Evolutionary conservation across 2,797 vertebrate species (phyloP).

Genomic region (Poeciliopsis turneri): DNA sequence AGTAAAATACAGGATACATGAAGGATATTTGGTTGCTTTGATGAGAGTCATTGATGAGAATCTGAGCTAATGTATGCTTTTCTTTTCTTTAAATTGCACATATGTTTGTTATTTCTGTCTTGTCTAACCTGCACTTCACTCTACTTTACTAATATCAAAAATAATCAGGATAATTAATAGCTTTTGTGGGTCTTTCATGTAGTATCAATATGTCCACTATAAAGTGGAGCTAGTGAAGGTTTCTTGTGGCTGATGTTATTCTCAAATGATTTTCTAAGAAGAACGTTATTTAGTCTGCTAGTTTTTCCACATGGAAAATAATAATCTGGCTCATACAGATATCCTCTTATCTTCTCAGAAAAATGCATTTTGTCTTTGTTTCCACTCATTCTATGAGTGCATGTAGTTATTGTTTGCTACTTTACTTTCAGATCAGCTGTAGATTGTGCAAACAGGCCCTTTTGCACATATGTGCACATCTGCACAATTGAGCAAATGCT

Average conservation of each 20-base stretch:
- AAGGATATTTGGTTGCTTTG: conserved; percentile 27
- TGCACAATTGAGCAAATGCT: not conserved
- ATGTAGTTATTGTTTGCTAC: not conserved
- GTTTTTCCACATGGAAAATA: not conserved
- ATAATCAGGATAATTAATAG: not conserved
- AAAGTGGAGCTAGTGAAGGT: not conserved
- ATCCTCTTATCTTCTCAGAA: not conserved
- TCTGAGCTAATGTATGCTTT: not conserved
- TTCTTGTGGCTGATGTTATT: not conserved
- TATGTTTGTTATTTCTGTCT: conserved; percentile 3
- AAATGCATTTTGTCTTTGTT: not conserved
- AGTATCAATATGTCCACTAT: not conserved
- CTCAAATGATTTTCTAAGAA: not conserved
- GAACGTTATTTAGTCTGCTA: not conserved
- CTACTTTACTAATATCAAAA: not conserved
- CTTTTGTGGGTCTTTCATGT: conserved; percentile 6
- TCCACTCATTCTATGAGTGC: not conserved
- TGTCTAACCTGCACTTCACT: not conserved
- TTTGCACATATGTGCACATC: not conserved
- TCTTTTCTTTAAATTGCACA: not conserved
- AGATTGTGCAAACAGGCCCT: not conserved
- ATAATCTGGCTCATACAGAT: not conserved
- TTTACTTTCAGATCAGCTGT: not conserved
- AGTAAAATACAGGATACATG: conserved; percentile 28
- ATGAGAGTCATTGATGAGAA: conserved; percentile 6